A percentile compares a stretch with the other conserved stretches of the same genome.
Conservation (phyloP, 1,140 invertebrate species). For the Euwallacea fornicatus region DNA sequence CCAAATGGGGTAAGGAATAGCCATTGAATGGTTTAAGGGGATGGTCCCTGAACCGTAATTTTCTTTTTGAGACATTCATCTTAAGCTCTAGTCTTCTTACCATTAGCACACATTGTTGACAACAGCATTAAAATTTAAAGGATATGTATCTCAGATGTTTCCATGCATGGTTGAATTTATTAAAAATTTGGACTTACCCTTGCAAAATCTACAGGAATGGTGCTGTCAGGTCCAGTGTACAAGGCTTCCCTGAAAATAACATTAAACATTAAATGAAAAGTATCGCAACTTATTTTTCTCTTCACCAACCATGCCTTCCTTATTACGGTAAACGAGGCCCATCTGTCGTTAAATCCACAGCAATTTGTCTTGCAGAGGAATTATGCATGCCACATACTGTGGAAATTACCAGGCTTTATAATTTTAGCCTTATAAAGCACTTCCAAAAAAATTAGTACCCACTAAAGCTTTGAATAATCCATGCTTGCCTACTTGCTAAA, state of each 20-base stretch:
- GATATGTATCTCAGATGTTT: neutral
- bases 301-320: neutral
- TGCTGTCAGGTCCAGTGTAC: conserved; percentile 60
- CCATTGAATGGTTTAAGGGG: neutral
- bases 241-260: conserved; percentile 62
- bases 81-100: neutral
- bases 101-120: too few relatives aligned
- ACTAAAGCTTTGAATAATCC: neutral
- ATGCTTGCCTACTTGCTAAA: neutral
- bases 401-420: neutral
- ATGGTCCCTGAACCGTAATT: conserved; percentile 6
- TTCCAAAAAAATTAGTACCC: neutral
- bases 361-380: too few relatives aligned
- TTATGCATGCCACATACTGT: too few relatives aligned
- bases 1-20: conserved; percentile 10
- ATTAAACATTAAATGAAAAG: neutral
- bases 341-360: too few relatives aligned
- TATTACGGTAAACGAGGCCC: too few relatives aligned
- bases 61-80: neutral
- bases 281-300: neutral
- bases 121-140: too few relatives aligned
- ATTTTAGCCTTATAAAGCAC: neutral
- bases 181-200: conserved; percentile 54
- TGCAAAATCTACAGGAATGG: conserved; percentile 60
- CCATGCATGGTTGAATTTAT: neutral